Evolutionary conservation across 2,113 vertebrate species (phyloP).

Genomic region (Tychaedon coryphoeus): DNA sequence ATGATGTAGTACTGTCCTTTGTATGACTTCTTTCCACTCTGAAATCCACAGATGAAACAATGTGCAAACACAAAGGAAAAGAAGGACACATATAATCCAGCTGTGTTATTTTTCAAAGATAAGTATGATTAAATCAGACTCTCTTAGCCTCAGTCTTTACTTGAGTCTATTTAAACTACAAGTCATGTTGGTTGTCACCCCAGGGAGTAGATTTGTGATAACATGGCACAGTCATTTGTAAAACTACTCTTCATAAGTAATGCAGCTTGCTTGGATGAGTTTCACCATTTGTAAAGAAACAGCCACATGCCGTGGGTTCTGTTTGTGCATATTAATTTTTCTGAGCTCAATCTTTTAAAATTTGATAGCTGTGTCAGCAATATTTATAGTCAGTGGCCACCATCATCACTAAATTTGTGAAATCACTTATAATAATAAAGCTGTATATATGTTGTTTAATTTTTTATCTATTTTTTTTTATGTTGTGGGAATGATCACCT

Average conservation of each 20-base stretch:
- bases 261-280: neutral
- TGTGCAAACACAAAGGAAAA: neutral
- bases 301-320: neutral
- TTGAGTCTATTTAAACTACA: neutral
- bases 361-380: neutral
- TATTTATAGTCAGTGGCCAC: neutral
- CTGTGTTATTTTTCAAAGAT: neutral
- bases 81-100: neutral
- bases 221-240: neutral
- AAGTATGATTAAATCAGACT: neutral
- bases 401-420: neutral
- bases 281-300: constrained; percentile 1
- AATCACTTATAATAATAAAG: neutral
- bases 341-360: neutral
- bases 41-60: neutral
- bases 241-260: neutral
- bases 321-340: neutral
- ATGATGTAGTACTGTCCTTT: neutral
- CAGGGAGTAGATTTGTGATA: neutral
- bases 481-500: neutral
- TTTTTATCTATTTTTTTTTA: neutral
- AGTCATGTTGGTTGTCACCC: neutral
- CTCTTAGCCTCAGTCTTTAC: neutral
- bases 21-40: neutral
- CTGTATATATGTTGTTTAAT: neutral